Evolutionary conservation across 1,140 invertebrate genomes (phyloP).

Genomic region (Campodea augens): DNA sequence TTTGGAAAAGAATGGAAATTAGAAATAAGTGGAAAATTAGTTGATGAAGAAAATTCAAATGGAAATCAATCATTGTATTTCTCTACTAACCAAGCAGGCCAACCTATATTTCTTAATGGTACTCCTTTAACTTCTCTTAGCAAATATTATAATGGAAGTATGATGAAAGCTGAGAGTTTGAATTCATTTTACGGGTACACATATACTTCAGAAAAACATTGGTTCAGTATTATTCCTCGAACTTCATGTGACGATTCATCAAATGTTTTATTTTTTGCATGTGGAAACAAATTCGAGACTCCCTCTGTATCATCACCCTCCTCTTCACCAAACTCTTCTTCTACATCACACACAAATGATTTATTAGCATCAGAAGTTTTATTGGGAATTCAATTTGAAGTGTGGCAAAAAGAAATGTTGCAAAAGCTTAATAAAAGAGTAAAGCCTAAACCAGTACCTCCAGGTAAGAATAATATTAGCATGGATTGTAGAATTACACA

Average conservation of each 20-base stretch:
- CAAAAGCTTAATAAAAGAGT: conserved; percentile 16
- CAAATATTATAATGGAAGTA: conserved; percentile 26
- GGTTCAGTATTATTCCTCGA: conserved; percentile 40
- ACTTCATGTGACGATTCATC: conserved; percentile 36
- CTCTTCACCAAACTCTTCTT: conserved; percentile 4
- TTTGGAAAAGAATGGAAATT: background rate
- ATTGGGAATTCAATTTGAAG: background rate
- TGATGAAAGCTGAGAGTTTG: conserved; percentile 9
- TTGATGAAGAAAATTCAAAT: too few relatives aligned
- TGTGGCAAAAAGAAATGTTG: conserved; percentile 12
- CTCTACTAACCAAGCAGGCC: too few relatives aligned
- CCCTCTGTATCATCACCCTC: conserved; percentile 6
- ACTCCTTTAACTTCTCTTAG: conserved; percentile 24
- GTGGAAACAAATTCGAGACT: conserved; percentile 12
- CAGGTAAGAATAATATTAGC: too few relatives aligned
- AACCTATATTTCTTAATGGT: conserved; percentile 8
- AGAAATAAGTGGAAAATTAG: too few relatives aligned
- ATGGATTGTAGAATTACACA: too few relatives aligned
- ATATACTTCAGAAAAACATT: conserved; percentile 25
- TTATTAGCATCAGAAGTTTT: background rate
- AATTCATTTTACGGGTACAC: conserved; percentile 8
- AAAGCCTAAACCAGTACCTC: conserved; percentile 15
- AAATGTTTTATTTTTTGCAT: conserved; percentile 15
- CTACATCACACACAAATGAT: conserved; percentile 1
- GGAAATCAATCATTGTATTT: too few relatives aligned